phyloP scores from a whole-genome alignment of 2,113 vertebrate species.

The Mirza zaza region DNA sequence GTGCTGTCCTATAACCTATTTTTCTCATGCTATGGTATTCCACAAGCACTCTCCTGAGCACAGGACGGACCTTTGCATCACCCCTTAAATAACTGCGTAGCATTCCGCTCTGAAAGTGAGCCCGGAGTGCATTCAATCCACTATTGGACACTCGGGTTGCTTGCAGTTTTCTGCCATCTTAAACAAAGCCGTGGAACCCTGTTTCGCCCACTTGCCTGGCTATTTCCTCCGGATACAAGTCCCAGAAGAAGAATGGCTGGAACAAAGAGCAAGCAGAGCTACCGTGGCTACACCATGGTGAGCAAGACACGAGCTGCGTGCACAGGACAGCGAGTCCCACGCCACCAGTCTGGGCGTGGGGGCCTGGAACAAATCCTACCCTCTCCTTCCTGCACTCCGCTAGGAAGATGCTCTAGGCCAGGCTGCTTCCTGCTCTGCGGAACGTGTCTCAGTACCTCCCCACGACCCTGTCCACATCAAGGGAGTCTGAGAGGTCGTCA shows the following conservation, averaged over 20 bases:
- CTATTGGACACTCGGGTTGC: not conserved
- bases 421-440: not conserved
- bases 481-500: not conserved
- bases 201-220: no score
- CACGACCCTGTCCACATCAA: not conserved
- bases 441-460: not conserved
- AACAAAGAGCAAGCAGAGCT: no score
- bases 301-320: accelerated
- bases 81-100: not conserved
- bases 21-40: accelerated
- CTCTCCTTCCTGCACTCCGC: not conserved
- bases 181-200: not conserved
- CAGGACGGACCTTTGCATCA: accelerated
- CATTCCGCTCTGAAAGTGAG: not conserved
- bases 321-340: not conserved
- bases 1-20: accelerated
- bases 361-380: accelerated
- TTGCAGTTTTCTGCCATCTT: not conserved
- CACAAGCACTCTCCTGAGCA: accelerated
- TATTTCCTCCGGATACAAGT: not conserved
- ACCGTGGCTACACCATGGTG: accelerated
- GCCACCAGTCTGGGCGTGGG: accelerated
- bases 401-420: not conserved
- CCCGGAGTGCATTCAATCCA: not conserved
- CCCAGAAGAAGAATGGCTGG: not conserved